Conservation (phyloP, 1,140 invertebrate species). For the Bombus pascuorum region DNA sequence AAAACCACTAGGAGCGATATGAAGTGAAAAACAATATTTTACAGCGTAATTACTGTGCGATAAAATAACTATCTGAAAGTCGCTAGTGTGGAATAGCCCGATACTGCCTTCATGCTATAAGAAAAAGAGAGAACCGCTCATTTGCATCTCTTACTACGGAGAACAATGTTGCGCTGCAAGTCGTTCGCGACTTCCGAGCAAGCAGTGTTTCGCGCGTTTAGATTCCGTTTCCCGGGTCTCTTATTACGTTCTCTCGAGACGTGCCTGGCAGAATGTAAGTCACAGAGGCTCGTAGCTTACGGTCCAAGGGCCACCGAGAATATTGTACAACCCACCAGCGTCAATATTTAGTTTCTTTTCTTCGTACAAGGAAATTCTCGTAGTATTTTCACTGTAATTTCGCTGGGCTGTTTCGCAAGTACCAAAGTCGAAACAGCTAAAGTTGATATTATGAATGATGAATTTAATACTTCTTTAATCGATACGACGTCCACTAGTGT, state of each 20-base stretch:
- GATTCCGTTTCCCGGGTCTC: conserved; percentile 20
- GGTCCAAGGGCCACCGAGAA: conserved; percentile 13
- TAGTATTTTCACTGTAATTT: not conserved
- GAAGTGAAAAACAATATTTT: not conserved
- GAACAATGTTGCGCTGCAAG: not conserved
- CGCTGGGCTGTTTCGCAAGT: not conserved
- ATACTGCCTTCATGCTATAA: not conserved
- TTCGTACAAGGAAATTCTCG: not conserved
- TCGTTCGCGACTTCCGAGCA: not conserved
- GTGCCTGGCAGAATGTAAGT: conserved; percentile 4
- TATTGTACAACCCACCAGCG: not conserved
- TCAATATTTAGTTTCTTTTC: conserved; percentile 47
- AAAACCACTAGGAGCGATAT: not conserved
- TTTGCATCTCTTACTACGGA: not conserved
- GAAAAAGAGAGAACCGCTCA: not conserved
- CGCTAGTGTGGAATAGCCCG: not conserved
- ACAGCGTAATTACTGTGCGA: not conserved
- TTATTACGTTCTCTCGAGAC: conserved; percentile 42
- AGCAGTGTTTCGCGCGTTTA: conserved; percentile 22
- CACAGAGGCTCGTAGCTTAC: conserved; percentile 17
- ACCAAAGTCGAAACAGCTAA: not conserved
- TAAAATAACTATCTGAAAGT: not conserved
- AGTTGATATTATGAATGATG: too few relatives aligned
- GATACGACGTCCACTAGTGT: too few relatives aligned
- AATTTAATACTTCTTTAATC: not conserved